Base-by-base conservation (phyloP, 2,797 vertebrate species). In the Centroberyx gerrardi region DNA sequence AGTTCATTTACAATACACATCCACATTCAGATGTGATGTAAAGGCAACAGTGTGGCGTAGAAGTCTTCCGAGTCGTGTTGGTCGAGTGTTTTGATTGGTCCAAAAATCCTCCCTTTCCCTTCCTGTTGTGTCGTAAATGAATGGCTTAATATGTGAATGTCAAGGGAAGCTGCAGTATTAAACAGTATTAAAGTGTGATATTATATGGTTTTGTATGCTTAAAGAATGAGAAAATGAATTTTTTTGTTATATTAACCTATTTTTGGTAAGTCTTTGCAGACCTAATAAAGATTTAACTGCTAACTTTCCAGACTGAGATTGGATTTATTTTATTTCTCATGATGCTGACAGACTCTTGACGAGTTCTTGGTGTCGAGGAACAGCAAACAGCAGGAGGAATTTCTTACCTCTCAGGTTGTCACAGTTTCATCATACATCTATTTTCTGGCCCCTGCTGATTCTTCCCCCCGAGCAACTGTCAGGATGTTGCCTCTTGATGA, bases 201-300 rank as follows among this genome's bases (percentile, higher is more conserved):
- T 78, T 85, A 72, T 80, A 68, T 90, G 91, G 82, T 94, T 94
- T 95, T 95, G 87, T 95, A 95, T 93, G 87, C 85, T 93, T 92
- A 84, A 87, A 93, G 87, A 91, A 87, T 84, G 76, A 88, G 52
- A 86, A 68, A 73, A 81, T 22, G 9, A 56, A 8, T 82, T 72
- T 86, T 90, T 94, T 95, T 95, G 86, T 94, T 93, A 90, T 94
- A 92, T 95, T 95, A 96, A 95, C 94, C 91, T 92, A 84, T 91
- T 92, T 92, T 94, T 92, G 90, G 80, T 93, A 91, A 91, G 89
- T 92, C 87, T 92, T 87, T 92, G 90, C 92, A 92, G 82, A 92
- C 74, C 84, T 91, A 95, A 96, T 96, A 95, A 96, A 95, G 76
- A 93, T 92, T 80, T 83, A 81, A 93, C 86, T 87, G 90, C 90